Percentiles rank a stretch among this genome's conserved stretches.
These are phyloP conservation scores for Thryonomys swinderianus DNA, from an alignment of 2,113 vertebrate genomes.

Conservation along the genomic window DNA sequence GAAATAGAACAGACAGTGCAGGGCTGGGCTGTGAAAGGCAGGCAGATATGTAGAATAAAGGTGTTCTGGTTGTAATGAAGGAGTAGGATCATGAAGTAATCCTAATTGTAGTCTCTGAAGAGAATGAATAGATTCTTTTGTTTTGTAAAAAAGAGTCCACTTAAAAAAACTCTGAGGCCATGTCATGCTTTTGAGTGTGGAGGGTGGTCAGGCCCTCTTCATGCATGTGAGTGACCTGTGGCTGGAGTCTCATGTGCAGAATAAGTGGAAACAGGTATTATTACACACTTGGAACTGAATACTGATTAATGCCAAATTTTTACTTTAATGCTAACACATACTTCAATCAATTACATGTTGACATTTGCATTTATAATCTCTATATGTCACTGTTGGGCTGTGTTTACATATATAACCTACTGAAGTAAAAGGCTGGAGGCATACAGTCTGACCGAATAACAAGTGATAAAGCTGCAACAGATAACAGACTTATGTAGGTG, in stretches of 20 bases:
- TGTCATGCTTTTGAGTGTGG: fast-evolving
- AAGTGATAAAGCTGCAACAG: background rate
- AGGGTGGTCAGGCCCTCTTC: background rate
- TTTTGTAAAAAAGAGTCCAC: fast-evolving
- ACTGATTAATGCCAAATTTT: background rate
- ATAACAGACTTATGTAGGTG: background rate
- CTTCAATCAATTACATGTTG: background rate
- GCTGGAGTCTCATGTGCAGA: background rate
- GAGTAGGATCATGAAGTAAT: background rate
- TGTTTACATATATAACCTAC: background rate
- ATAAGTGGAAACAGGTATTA: background rate
- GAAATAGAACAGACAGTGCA: background rate
- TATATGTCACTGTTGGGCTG: background rate
- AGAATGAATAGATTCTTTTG: background rate
- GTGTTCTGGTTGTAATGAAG: background rate
- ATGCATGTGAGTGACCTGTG: too few species aligned
- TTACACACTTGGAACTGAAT: background rate
- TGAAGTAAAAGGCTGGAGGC: background rate
- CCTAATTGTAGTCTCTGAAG: background rate
- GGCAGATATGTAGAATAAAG: background rate
- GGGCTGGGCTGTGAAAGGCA: background rate
- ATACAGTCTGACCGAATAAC: background rate
- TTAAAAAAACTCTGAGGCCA: background rate
- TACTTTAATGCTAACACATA: background rate
- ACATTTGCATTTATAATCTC: background rate